A percentile compares a stretch with the other conserved stretches of the same genome.
phyloP scores from a whole-genome alignment of 1,140 invertebrate genomes.

The Aporrectodea caliginosa region DNA sequence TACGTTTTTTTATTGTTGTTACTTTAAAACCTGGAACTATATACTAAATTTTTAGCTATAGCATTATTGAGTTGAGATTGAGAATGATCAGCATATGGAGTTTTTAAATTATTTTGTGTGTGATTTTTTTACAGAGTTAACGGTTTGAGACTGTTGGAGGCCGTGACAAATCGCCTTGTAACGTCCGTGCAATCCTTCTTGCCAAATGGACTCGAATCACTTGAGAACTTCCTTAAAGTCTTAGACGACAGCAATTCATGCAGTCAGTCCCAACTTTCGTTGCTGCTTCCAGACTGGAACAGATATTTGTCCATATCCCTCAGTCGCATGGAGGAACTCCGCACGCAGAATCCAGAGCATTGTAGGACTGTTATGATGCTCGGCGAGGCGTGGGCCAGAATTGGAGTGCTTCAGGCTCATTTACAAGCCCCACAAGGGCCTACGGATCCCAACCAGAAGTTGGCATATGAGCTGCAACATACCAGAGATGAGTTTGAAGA shows the following conservation, averaged over 20 bases:
- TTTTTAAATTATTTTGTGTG: too few species aligned
- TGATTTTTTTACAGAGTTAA: too few species aligned
- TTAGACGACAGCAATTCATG: background rate
- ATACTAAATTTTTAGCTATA: too few species aligned
- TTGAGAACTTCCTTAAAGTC: background rate
- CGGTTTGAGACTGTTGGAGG: too few species aligned
- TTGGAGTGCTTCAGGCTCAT: conserved; percentile 39
- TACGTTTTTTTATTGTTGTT: too few species aligned
- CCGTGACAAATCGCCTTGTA: too few species aligned
- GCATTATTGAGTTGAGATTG: too few species aligned
- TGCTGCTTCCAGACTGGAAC: background rate
- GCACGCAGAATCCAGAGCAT: background rate
- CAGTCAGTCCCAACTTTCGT: background rate
- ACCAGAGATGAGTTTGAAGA: conserved; percentile 41
- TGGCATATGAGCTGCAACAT: conserved; percentile 41
- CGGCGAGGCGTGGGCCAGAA: conserved; percentile 35
- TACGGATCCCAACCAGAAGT: conserved; percentile 51
- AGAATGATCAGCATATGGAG: too few species aligned
- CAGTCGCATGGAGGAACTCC: background rate
- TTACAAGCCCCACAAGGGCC: conserved; percentile 43
- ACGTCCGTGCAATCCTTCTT: too few species aligned
- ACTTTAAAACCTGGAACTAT: too few species aligned
- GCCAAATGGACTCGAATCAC: too few species aligned
- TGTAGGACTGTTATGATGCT: background rate
- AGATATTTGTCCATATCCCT: background rate